Evolutionary conservation across 2,113 vertebrate genomes (phyloP).

Genomic region (Odontesthes bonariensis): DNA sequence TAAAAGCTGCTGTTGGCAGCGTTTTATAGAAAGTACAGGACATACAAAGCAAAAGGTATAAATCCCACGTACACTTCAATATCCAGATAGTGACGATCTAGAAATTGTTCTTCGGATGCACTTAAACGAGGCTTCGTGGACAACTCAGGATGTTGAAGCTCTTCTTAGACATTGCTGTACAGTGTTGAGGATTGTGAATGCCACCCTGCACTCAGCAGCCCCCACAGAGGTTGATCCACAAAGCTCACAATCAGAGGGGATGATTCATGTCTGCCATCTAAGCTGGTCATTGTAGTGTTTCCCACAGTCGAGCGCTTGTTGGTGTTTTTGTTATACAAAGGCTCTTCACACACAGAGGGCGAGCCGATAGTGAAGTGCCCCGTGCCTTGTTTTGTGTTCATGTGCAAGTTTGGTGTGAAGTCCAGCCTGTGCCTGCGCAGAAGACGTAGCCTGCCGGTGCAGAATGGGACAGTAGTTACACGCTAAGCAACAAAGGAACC

Average conservation of each 20-base stretch:
- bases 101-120: not conserved
- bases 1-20: no score
- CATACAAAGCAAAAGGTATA: not conserved
- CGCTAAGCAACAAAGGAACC: no score
- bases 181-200: constrained; percentile 23
- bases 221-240: constrained; percentile 45
- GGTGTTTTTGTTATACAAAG: constrained; percentile 39
- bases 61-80: not conserved
- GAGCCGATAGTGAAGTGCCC: constrained; percentile 25
- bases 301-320: constrained; percentile 54
- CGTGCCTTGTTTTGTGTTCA: constrained; percentile 25
- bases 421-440: no score
- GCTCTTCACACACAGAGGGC: constrained; percentile 21
- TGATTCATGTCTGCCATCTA: constrained; percentile 76
- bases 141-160: not conserved
- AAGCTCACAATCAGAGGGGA: constrained; percentile 55
- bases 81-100: no score
- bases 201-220: constrained; percentile 6
- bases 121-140: not conserved
- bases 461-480: no score
- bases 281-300: constrained; percentile 64
- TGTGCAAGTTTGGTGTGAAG: not conserved
- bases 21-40: no score
- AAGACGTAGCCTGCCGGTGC: no score
- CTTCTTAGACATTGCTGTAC: constrained; percentile 2